phyloP scores from a whole-genome alignment of 2,113 vertebrate species.

The Jacana jacana region DNA sequence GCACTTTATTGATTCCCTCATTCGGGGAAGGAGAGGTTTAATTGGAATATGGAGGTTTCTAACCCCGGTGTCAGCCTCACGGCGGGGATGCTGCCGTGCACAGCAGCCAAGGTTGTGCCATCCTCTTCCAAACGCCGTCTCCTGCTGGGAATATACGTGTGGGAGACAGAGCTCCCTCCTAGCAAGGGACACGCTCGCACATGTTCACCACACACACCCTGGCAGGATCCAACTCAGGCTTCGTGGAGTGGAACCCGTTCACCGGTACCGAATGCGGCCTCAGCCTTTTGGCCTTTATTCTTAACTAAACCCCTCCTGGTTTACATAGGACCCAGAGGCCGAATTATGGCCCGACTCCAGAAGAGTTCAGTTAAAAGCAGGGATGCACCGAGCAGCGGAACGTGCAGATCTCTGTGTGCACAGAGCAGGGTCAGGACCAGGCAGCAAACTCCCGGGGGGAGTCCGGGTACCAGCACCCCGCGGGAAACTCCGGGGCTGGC shows the following conservation, averaged over 20 bases:
- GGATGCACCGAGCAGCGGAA: neutral
- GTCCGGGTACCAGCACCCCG: neutral
- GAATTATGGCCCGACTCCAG: neutral
- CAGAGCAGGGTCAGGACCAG: neutral
- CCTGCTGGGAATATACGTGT: neutral
- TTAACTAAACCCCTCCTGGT: neutral
- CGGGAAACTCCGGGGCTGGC: neutral
- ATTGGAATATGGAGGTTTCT: constrained; percentile 14
- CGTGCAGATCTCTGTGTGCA: neutral
- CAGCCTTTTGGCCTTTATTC: neutral
- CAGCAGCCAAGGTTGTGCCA: neutral
- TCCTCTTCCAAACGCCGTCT: neutral
- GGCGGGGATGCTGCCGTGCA: neutral
- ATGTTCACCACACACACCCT: fast-evolving
- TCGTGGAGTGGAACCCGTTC: fast-evolving
- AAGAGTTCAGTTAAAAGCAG: neutral
- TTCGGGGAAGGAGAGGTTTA: neutral
- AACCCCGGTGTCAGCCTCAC: neutral
- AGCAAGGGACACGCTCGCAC: fast-evolving
- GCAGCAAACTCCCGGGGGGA: neutral
- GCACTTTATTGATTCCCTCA: neutral
- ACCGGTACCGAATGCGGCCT: neutral
- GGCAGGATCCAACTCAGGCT: neutral
- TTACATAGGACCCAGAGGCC: neutral
- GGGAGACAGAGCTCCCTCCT: neutral